Conservation (phyloP, 2,888 invertebrate species). For the Amiota minor region DNA sequence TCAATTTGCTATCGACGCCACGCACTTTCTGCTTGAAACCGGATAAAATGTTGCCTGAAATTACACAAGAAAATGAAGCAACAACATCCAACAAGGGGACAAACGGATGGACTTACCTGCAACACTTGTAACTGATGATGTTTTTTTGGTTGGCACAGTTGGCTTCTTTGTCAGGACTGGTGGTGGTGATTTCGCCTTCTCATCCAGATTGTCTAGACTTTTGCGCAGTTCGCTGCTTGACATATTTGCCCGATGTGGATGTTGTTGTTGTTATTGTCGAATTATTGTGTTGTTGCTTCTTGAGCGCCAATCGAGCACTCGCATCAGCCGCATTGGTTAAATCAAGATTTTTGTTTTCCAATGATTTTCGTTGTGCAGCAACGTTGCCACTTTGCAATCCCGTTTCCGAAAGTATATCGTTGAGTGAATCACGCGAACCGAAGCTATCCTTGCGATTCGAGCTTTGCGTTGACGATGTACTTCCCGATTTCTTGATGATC, state of each 20-base stretch:
- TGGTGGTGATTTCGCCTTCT: slow-evolving; percentile 72
- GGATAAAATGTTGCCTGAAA: slow-evolving; percentile 75
- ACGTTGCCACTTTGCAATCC: slow-evolving; percentile 73
- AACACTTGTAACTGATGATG: slow-evolving; percentile 77
- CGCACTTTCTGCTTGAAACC: slow-evolving; percentile 78
- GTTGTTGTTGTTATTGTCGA: slow-evolving; percentile 47
- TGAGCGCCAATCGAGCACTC: slow-evolving; percentile 49
- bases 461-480: slow-evolving; percentile 61
- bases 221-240: slow-evolving; percentile 62
- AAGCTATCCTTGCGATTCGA: slow-evolving; percentile 72
- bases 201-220: slow-evolving; percentile 72
- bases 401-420: slow-evolving; percentile 72
- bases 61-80: background rate
- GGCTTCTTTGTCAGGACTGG: slow-evolving; percentile 79
- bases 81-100: background rate
- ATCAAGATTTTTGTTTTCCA: slow-evolving; percentile 73
- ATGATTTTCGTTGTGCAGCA: slow-evolving; percentile 76
- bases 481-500: slow-evolving; percentile 64
- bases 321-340: slow-evolving; percentile 58
- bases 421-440: slow-evolving; percentile 72
- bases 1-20: slow-evolving; percentile 75
- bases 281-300: slow-evolving; percentile 50
- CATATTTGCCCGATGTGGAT: slow-evolving; percentile 38
- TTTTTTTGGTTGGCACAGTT: slow-evolving; percentile 80
- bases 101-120: slow-evolving; percentile 63